Evolutionary conservation across 2,797 vertebrate species (phyloP), one percentile per base, ranked within the genome.

Genomic region (Cryptoprocta ferox): DNA sequence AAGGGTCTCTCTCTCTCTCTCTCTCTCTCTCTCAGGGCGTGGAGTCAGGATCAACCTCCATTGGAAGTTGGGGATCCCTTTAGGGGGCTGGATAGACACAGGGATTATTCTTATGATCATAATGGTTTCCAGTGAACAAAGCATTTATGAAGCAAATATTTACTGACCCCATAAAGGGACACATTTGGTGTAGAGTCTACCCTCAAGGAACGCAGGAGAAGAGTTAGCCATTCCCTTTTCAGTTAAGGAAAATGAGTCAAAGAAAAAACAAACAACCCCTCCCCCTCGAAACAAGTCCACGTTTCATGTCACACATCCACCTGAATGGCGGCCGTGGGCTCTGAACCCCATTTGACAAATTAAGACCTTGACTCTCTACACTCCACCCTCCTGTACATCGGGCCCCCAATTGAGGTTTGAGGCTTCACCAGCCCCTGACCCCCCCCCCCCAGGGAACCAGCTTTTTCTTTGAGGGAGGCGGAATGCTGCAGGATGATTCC

Each of bases 71-170:
- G 15, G 10, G 9, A 21, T 63, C 35, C n/a, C 13, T 89, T 68
- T 37, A 45, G 37, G 68, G 42, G 12, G 4, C 8, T 92, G 39
- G 28, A 15, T 35, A 19, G 48, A 78, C 87, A 73, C 37, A 59
- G 18, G 88, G 96, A 70, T 79, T 50, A 18, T 82, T 95, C 18
- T n/a, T 66, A 14, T 6, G 61, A 26, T 82, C 61, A 28, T 6
- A 91, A 26, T 42, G 30, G 5, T 42, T 81, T 61, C 80, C 45
- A 39, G 21, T 75, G 76, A 96, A 71, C 39, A 48, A 48, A 91
- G 42, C 39, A 71, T 76, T 96, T 86, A 76, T 56, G 91, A 50
- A 81, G 48, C 71, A 81, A 80, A n/a, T 94, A 86, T 95, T 93
- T 94, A 56, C 28, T 70, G 85, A 42, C 12, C 30, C 32, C n/a